phyloP scores from a whole-genome alignment of 1,140 invertebrate species.

The Palaemon carinicauda region DNA sequence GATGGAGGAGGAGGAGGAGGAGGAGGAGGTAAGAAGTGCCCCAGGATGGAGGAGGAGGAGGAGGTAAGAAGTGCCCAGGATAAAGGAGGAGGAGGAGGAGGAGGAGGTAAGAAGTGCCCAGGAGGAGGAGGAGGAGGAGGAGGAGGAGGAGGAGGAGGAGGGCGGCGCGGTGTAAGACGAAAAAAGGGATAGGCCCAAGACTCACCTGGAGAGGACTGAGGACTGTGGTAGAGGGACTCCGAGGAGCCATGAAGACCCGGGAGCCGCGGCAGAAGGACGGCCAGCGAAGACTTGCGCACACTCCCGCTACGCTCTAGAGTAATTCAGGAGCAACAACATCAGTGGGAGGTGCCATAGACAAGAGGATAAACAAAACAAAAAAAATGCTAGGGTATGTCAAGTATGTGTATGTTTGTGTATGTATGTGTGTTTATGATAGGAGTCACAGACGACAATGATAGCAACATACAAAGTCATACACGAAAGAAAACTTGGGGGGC shows the following conservation, averaged over 20 bases:
- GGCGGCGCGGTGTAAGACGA: not conserved
- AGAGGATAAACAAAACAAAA: too few relatives aligned
- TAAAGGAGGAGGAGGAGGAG: not conserved
- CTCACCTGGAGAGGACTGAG: conserved; percentile 60
- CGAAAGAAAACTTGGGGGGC: too few relatives aligned
- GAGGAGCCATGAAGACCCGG: conserved; percentile 61
- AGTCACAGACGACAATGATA: too few relatives aligned
- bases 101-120: too few relatives aligned
- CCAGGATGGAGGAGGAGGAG: too few relatives aligned
- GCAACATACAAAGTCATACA: too few relatives aligned
- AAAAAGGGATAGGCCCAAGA: not conserved
- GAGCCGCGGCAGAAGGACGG: conserved; percentile 43
- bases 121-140: not conserved
- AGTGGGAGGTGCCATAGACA: not conserved
- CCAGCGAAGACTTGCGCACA: conserved; percentile 39
- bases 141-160: not conserved
- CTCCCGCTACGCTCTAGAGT: conserved; percentile 26
- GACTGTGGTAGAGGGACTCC: conserved; percentile 62
- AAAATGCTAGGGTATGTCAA: not conserved
- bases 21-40: too few relatives aligned
- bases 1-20: too few relatives aligned
- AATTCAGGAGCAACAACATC: not conserved
- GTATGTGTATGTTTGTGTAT: too few relatives aligned
- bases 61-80: too few relatives aligned
- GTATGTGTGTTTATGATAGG: too few relatives aligned